phyloP scores from a whole-genome alignment of 2,113 vertebrate species.

The Hiodon alosoides region DNA sequence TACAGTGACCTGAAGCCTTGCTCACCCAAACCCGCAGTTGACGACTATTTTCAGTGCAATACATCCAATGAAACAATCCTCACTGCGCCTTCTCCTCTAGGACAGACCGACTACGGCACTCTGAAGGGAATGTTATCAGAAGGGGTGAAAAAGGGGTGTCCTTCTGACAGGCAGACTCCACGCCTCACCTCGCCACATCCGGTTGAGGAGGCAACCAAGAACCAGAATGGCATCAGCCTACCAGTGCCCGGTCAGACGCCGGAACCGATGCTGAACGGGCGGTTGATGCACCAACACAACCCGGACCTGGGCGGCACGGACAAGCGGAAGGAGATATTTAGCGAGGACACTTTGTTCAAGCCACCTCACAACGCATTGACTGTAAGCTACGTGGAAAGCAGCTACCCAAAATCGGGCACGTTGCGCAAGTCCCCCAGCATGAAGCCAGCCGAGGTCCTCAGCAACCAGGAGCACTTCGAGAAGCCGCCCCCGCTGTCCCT shows the following conservation, averaged over 20 bases:
- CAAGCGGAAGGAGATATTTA: conserved; percentile 98
- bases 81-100: conserved; percentile 86
- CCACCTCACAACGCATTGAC: conserved; percentile 89
- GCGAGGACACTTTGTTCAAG: conserved; percentile 97
- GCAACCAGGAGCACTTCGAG: conserved; percentile 84
- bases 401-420: conserved; percentile 86
- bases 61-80: conserved; percentile 94
- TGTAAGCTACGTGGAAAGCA: conserved; percentile 75
- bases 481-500: conserved; percentile 71
- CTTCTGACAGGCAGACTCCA: conserved; percentile 79
- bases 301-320: conserved; percentile 75
- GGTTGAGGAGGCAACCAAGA: conserved; percentile 80
- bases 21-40: conserved; percentile 77
- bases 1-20: conserved; percentile 83
- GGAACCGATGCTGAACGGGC: conserved; percentile 78
- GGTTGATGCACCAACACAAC: conserved; percentile 80
- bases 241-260: conserved; percentile 71
- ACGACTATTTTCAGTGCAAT: conserved; percentile 98
- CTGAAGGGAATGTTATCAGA: conserved; percentile 73
- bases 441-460: conserved; percentile 80
- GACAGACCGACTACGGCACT: conserved; percentile 85
- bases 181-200: conserved; percentile 72
- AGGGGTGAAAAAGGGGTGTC: conserved; percentile 83
- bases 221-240: conserved; percentile 61
- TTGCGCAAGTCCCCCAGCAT: conserved; percentile 89